Percentiles rank a stretch among this genome's conserved stretches.
Evolutionary conservation across 1,140 invertebrate genomes (phyloP).

Genomic region (Drosophila kepulauana): DNA sequence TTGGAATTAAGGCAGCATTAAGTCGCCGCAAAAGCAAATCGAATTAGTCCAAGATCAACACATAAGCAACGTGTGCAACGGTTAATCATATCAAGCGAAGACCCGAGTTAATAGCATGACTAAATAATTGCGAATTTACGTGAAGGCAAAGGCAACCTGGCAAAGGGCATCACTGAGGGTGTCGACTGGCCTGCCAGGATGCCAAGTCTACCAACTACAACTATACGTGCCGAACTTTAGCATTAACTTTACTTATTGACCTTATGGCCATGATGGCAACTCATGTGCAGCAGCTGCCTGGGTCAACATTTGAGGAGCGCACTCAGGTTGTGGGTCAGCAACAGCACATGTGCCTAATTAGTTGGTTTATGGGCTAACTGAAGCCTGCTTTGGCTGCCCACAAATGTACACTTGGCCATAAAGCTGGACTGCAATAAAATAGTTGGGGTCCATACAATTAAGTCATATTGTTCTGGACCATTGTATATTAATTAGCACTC

Average conservation of each 20-base stretch:
- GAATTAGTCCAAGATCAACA: conserved; percentile 40
- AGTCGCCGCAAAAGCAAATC: conserved; percentile 12
- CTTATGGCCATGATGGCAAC: conserved; percentile 34
- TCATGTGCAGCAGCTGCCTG: conserved; percentile 38
- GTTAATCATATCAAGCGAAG: conserved; percentile 20
- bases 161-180: background rate
- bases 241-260: conserved; percentile 63
- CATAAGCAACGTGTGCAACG: conserved; percentile 6
- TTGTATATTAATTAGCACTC: no score
- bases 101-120: conserved; percentile 43
- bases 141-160: conserved; percentile 35
- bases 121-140: conserved; percentile 73
- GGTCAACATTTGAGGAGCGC: conserved; percentile 67
- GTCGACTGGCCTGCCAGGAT: conserved; percentile 1
- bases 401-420: background rate
- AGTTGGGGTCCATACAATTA: background rate
- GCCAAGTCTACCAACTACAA: conserved; percentile 2
- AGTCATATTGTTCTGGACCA: background rate
- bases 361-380: conserved; percentile 46
- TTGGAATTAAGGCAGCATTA: background rate
- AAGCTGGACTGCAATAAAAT: background rate
- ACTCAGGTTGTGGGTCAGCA: conserved; percentile 49
- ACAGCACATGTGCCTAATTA: conserved; percentile 56
- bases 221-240: conserved; percentile 54
- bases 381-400: background rate